Base-by-base conservation (phyloP, 64 coral and sea anemone species). In the Porites lutea region DNA sequence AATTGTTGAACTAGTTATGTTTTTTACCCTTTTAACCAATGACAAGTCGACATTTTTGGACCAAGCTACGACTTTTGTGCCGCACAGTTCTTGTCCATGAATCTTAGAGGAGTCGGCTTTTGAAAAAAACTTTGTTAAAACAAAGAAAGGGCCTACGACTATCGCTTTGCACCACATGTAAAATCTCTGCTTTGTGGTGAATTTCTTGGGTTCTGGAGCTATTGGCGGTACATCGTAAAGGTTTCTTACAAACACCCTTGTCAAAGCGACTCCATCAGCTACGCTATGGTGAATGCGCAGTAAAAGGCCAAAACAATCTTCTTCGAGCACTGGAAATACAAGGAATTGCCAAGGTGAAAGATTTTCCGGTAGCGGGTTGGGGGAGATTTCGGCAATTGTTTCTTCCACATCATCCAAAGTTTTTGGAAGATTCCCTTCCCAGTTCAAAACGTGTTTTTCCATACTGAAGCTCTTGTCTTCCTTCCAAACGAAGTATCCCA, bases 151-250 rank as follows among this genome's bases (percentile, higher is more conserved):
- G 53, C 97, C 94, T 51, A 96, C 87, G 20, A 99, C 4, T 8
- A 90, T 88, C 48, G 97, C 97, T 72, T 99, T 99, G 76, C 91
- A 89, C 97, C 97, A 99, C 97, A 99, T 99, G 43, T 72, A 94
- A 10, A 99, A 43, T 16, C 97, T 57, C 87, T 99, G 97, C 20
- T 96, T 92, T 52, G 94, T 91, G 1, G 94, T 73, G 63, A 99
- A 99, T 67, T 93, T 99, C n/a, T 78, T 93, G 16, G 97, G 91
- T 65, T 96, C 97, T 57, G 61, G 67, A 9, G 77, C 91, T 62
- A 62, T 49, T 49, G 94, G 94, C 14, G 94, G 91, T 61, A 83
- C 80, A 82, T 99, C 97, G 53, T 94, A 99, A 19, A 99, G 73
- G 76, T 99, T 92, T 72, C 83, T 94, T 44, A 96, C 97, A 94